Percentiles rank a stretch among this genome's conserved stretches.
These are phyloP conservation scores for Noctua janthe DNA, from an alignment of 2,888 invertebrate species.

Conservation along the genomic window DNA sequence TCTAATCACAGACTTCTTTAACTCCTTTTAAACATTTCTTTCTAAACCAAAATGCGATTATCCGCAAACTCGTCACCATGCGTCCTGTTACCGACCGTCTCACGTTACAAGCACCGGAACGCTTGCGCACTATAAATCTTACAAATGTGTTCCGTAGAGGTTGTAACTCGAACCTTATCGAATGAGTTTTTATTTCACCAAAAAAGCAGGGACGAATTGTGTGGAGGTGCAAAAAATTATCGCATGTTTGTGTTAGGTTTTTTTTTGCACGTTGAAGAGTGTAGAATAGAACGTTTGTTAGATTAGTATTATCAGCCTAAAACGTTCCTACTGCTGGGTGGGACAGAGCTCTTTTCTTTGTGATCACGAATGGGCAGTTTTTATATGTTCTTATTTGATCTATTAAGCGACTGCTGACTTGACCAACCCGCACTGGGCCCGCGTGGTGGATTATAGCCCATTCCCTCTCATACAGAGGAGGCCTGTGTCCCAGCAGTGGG, in stretches of 20 bases:
- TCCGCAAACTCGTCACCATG: slow-evolving; percentile 25
- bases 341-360: neutral
- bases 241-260: slow-evolving; percentile 2
- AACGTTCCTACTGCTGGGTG: neutral
- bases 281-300: neutral
- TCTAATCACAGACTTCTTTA: neutral
- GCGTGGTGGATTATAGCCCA: too few species aligned
- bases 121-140: slow-evolving; percentile 58
- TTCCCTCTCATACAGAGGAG: too few species aligned
- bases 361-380: neutral
- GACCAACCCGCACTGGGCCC: too few species aligned
- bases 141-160: slow-evolving; percentile 54
- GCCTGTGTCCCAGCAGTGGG: too few species aligned
- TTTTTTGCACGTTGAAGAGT: slow-evolving; percentile 4
- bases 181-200: slow-evolving; percentile 51
- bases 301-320: neutral
- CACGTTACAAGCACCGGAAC: slow-evolving; percentile 54
- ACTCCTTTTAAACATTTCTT: neutral
- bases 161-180: slow-evolving; percentile 60
- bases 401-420: neutral
- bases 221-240: slow-evolving; percentile 43
- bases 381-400: neutral
- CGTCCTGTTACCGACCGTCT: slow-evolving; percentile 43
- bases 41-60: slow-evolving; percentile 15
- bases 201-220: slow-evolving; percentile 47